Evolutionary conservation across 2,113 vertebrate species (phyloP), one percentile per base, ranked within the genome.

Genomic region (Albula goreensis): DNA sequence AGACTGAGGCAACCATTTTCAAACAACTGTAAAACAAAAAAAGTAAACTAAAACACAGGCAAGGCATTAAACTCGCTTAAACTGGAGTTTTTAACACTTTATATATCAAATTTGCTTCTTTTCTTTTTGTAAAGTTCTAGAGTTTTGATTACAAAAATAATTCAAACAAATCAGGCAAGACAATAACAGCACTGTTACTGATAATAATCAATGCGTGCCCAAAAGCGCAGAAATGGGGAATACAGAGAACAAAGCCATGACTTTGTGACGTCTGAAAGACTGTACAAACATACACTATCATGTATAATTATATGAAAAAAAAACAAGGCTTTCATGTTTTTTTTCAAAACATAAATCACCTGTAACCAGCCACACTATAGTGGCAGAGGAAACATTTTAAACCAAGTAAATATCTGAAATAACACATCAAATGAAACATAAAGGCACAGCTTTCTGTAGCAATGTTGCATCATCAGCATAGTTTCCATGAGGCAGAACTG

Each of bases 251-350:
- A 95, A 90, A 94, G 94, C 94, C 93, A 93, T 94, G 95, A 96
- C 95, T 95, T 92, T 96, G 94, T 94, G 95, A 95, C 94, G 92
- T 96, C 96, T 97, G 96, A 96, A 96, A 97, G 96, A 95, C 96
- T 97, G 96, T 96, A 97, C 96, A 96, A 96, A 97, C 96, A 96
- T 96, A 97, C 96, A 97, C 93, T 96, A 96, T 96, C 96, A 94
- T 96, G 96, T 96, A 96, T 95, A 95, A 94, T 94, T 96, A 96
- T 94, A 96, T 94, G 94, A 94, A 94, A 95, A 94, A 94, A 93
- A 94, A 94, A 41, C 91, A 90, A 80, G 78, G 51, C 22, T 79
- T 83, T 79, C 12, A 79, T 48, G 41, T 56, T 83, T 83, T 79
- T 56, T 85, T 60, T 50, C 82, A 78, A 74, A 81, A 86, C 78